phyloP scores from a whole-genome alignment of 2,113 vertebrate species.

The Puffinus mauretanicus region DNA sequence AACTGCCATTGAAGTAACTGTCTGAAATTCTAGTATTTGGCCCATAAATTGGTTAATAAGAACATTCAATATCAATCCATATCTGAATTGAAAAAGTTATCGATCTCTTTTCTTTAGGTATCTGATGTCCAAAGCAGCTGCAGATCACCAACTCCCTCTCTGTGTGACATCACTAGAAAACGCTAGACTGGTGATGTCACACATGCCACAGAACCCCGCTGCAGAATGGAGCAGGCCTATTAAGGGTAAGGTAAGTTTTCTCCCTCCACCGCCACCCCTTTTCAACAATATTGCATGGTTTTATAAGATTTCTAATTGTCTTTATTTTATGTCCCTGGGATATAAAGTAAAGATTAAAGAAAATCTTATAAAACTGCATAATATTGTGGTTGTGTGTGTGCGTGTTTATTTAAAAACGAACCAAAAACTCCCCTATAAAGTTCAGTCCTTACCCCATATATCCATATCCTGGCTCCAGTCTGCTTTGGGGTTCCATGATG shows the following conservation, averaged over 20 bases:
- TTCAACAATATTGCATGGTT: conserved; percentile 73
- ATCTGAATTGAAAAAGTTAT: conserved; percentile 51
- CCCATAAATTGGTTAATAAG: background rate
- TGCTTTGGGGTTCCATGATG: conserved; percentile 67
- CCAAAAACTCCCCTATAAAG: background rate
- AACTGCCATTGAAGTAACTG: background rate
- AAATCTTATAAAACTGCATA: conserved; percentile 75
- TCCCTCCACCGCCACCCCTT: conserved; percentile 57
- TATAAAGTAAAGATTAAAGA: conserved; percentile 52
- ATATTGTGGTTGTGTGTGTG: conserved; percentile 70
- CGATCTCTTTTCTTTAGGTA: conserved; percentile 62
- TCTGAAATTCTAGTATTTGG: background rate
- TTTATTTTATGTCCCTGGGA: conserved; percentile 50
- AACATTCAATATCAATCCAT: background rate
- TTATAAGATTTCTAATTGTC: conserved; percentile 66
- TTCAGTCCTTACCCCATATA: conserved; percentile 56
- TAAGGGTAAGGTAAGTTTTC: conserved; percentile 72
- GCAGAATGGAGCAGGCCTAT: conserved; percentile 72
- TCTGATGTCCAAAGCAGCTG: conserved; percentile 75
- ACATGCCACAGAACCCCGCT: conserved; percentile 65
- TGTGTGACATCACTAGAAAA: conserved; percentile 66
- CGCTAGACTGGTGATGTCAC: conserved; percentile 62
- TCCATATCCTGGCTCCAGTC: conserved; percentile 68
- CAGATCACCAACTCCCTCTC: conserved; percentile 73
- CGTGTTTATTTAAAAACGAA: conserved; percentile 46